Conservation (phyloP, 2,113 vertebrate species). For the Chamaea fasciata region DNA sequence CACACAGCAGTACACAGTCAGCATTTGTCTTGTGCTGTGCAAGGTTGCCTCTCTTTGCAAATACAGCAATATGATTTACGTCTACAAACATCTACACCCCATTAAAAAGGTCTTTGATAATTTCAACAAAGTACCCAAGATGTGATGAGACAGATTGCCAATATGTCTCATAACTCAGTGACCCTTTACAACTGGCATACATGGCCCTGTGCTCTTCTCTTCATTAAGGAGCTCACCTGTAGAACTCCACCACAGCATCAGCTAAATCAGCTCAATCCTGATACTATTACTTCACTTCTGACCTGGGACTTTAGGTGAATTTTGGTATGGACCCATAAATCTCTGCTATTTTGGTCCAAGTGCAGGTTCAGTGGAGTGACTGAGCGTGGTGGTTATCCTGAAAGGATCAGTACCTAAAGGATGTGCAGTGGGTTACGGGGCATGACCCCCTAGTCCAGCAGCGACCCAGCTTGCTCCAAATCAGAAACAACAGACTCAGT, state of each 20-base stretch:
- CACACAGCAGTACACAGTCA: background rate
- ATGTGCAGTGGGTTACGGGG: background rate
- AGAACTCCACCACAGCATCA: background rate
- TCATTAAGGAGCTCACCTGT: background rate
- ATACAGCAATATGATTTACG: background rate
- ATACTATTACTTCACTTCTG: background rate
- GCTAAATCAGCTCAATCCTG: background rate
- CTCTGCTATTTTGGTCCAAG: background rate
- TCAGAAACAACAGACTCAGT: fast-evolving
- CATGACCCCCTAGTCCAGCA: background rate
- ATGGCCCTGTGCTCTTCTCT: background rate
- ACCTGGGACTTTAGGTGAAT: background rate
- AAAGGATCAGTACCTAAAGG: background rate
- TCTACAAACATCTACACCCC: background rate
- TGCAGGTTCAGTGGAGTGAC: background rate
- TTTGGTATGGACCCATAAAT: background rate
- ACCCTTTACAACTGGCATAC: background rate
- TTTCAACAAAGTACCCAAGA: background rate
- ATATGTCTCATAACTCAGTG: background rate
- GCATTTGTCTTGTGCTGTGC: background rate
- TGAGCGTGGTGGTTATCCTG: background rate
- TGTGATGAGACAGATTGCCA: background rate
- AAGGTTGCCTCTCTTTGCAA: background rate
- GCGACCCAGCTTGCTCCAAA: background rate
- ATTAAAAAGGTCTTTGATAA: background rate